phyloP scores from a whole-genome alignment of 2,888 invertebrate genomes.

The Trachelus troglodyta region DNA sequence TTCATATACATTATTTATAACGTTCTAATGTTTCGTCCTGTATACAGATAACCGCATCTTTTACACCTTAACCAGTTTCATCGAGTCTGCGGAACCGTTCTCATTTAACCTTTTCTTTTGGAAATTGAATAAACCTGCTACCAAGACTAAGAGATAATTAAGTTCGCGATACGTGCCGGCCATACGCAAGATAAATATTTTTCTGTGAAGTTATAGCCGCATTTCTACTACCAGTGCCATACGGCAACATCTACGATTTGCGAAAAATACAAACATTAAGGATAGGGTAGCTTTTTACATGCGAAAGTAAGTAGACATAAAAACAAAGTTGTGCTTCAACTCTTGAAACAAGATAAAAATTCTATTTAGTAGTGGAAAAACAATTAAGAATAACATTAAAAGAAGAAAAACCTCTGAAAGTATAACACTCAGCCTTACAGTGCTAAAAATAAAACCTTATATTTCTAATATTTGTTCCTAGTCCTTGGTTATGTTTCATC shows the following conservation, averaged over 20 bases:
- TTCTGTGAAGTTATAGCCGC: neutral
- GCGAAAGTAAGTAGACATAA: neutral
- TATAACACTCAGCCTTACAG: neutral
- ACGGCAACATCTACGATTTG: too few relatives aligned
- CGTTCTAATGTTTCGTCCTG: neutral
- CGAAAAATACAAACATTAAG: too few relatives aligned
- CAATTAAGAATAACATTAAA: neutral
- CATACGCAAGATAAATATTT: neutral
- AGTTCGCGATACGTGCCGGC: neutral
- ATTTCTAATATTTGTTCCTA: neutral
- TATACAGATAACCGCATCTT: neutral
- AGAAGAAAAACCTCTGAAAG: neutral
- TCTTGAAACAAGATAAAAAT: neutral
- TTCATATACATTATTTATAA: too few relatives aligned
- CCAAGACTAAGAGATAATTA: neutral
- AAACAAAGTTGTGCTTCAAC: neutral
- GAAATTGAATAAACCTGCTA: neutral
- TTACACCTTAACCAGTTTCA: neutral
- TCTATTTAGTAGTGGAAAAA: neutral
- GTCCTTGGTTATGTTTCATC: neutral
- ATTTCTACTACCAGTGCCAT: neutral
- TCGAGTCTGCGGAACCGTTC: neutral
- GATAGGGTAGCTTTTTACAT: too few relatives aligned
- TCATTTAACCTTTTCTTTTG: neutral
- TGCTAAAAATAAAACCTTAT: too few relatives aligned